Base-by-base conservation (phyloP, 2,797 vertebrate genomes). In the Diplodus sargus region DNA sequence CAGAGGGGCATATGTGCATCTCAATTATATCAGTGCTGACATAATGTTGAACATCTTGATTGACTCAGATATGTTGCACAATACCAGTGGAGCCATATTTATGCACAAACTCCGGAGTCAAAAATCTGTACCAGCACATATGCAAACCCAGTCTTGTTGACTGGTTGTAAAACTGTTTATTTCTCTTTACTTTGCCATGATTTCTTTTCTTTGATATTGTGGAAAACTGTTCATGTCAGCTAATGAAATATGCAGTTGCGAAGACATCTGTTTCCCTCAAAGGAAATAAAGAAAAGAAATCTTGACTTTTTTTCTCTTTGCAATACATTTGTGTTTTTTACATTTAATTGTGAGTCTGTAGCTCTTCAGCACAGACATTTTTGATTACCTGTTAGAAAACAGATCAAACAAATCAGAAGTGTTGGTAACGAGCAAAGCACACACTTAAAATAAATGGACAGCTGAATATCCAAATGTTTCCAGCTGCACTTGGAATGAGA, bases 381-480 rank as follows among this genome's bases (percentile, higher is more conserved):
- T 25, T 30, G 15, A 80, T 80, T 52, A 59, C 65, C 65, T 59
- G 18, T 25, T 76, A 67, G 71, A 63, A 79, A 80, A 73, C 39
- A 74, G 39, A 39, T 39, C 39, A 39, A 39, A 39, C 39, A 39
- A 39, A 74, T 82, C 56, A 51, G 42, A 77, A 82, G 83, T 71
- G 70, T 81, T 86, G 74, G 42, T 74, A 67, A 88, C 65, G 58
- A 85, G 70, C 12, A 81, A 84, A 90, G 48, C 71, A 58, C 74
- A 62, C 54, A 82, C 65, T 67, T 62, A 74, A 87, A 87, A 83
- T 84, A 71, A 86, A 87, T 54, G 64, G 76, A 80, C 78, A 81
- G 78, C 76, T 83, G 83, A 86, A 83, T 65, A 78, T 86, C 85
- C 82, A 90, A 87, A 89, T 81, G 85, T 81, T 91, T 84, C 74